These are phyloP conservation scores for Lasioglossum oenotherae DNA, from an alignment of 2,888 invertebrate species.

Conservation along the genomic window DNA sequence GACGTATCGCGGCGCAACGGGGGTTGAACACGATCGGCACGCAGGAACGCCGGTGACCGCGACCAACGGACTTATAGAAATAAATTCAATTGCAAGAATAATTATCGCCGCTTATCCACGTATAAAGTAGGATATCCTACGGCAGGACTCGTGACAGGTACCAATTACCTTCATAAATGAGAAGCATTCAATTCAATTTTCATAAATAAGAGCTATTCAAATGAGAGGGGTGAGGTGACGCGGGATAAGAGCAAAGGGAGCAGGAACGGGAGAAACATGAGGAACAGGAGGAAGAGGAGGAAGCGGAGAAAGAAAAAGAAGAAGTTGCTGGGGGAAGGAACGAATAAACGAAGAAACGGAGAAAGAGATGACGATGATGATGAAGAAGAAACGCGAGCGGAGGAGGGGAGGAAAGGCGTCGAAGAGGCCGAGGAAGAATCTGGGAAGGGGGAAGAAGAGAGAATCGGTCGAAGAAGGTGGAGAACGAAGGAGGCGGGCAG, in stretches of 20 bases:
- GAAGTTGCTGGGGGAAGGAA: constrained; percentile 30
- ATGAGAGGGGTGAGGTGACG: constrained; percentile 71
- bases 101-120: constrained; percentile 78
- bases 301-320: constrained; percentile 35
- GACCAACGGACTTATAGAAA: constrained; percentile 72
- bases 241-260: constrained; percentile 50
- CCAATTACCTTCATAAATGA: constrained; percentile 82
- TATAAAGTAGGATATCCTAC: constrained; percentile 79
- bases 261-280: constrained; percentile 17
- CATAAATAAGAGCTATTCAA: constrained; percentile 82
- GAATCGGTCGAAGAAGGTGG: constrained; percentile 63
- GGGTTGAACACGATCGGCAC: constrained; percentile 65
- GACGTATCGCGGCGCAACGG: constrained; percentile 56
- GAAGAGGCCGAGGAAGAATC: constrained; percentile 59
- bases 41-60: constrained; percentile 55
- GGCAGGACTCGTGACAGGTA: constrained; percentile 77
- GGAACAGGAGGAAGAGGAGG: constrained; percentile 23
- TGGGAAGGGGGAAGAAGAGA: constrained; percentile 49
- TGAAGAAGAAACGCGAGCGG: constrained; percentile 49
- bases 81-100: constrained; percentile 80
- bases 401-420: constrained; percentile 54
- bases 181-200: constrained; percentile 82
- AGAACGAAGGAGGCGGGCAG: constrained; percentile 67
- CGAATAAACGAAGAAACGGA: constrained; percentile 37
- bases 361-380: constrained; percentile 48